Base-by-base conservation (phyloP, 2,797 vertebrate genomes). In the Sebastes itinus region DNA sequence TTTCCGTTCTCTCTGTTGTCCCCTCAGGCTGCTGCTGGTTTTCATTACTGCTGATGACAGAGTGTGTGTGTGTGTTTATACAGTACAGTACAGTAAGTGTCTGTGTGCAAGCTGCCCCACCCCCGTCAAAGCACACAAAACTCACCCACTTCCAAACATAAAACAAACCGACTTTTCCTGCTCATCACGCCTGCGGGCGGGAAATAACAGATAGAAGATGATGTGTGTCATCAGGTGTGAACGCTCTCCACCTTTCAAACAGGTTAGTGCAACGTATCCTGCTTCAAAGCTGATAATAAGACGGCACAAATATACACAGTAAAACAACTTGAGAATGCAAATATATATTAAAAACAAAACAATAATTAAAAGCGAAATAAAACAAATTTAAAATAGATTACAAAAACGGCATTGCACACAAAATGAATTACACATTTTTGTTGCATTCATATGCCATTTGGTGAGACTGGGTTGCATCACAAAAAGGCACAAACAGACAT, bases 1-100 rank as follows among this genome's bases (percentile, higher is more conserved):
- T 85, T 84, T 86, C 81, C 65, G 33, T 75, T 38, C 83, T 69
- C 78, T 69, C 59, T 30, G 64, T 67, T 35, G 77, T 85, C 68
- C 23, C 85, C 84, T 61, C 68, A 35, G 77, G 62, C 75, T 77
- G 72, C 66, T 54, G 73, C 87, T 75, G 69, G 55, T 82, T 87
- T 90, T 80, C 86, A 77, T 87, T 87, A 85, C 85, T 67, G 61
- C 61, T 63, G 84, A 68, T 72, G 74, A 54, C 38, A 27, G 23
- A 20, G 38, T n/a, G 77, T 38, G 63, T 46, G 52, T 59, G 59
- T 46, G 46, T 64, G 30, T 65, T 10, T 32, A 12, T 56, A n/a
- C 32, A 52, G 49, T 70, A 28, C 59, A 61, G 71, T 49, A 65
- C 33, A 59, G 27, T 72, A 23, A 22, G 60, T 54, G 60, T 62